These are phyloP conservation scores for Terrapene triunguis DNA, from an alignment of 2,113 vertebrate species.

Conservation along the genomic window DNA sequence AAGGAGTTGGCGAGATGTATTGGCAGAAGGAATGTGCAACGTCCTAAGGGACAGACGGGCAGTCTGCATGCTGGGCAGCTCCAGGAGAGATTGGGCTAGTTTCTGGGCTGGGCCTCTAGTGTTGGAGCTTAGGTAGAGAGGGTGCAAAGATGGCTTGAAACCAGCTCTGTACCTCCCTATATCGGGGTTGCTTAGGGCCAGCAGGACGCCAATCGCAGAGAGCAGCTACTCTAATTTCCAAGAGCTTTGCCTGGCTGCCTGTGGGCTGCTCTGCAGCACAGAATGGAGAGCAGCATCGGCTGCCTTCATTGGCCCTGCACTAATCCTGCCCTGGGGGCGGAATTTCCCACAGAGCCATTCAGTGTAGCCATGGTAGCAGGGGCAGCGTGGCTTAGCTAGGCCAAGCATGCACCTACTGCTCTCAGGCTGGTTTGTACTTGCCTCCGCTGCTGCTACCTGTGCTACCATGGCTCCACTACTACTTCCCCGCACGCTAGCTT, in stretches of 20 bases:
- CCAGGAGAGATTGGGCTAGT: not conserved
- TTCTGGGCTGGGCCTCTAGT: not conserved
- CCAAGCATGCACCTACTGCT: too few relatives aligned
- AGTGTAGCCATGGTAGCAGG: too few relatives aligned
- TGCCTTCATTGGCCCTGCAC: not conserved
- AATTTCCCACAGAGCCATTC: not conserved
- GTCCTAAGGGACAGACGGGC: not conserved
- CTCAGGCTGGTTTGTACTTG: too few relatives aligned
- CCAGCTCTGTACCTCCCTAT: not conserved
- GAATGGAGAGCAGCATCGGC: not conserved
- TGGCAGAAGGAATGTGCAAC: not conserved
- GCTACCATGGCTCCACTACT: too few relatives aligned
- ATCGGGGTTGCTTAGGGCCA: not conserved
- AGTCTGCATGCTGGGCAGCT: not conserved
- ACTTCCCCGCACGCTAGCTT: too few relatives aligned
- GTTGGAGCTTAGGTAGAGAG: not conserved
- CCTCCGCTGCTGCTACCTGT: too few relatives aligned
- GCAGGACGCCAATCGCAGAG: not conserved
- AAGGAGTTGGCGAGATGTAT: not conserved
- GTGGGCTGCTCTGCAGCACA: not conserved
- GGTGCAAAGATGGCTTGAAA: not conserved
- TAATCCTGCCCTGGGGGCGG: not conserved
- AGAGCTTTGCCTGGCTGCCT: not conserved
- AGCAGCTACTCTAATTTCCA: not conserved
- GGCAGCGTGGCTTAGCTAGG: too few relatives aligned